Conservation (phyloP, 2,113 vertebrate species). For the Eidolon helvum region DNA sequence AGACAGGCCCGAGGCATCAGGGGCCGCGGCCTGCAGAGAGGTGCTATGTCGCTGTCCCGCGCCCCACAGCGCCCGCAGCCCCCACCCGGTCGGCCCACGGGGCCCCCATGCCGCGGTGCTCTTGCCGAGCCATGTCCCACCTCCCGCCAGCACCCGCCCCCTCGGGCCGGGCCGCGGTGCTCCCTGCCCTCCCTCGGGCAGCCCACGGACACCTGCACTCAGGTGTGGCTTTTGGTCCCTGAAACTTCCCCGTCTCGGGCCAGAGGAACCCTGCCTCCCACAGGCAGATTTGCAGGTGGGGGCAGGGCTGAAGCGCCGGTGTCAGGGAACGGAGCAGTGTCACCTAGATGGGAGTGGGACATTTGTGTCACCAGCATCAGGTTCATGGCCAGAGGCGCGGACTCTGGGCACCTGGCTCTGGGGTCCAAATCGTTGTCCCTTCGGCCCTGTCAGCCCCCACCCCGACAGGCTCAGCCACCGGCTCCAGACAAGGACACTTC, state of each 20-base stretch:
- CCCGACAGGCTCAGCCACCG: not conserved
- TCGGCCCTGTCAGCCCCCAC: not conserved
- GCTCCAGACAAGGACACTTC: not conserved
- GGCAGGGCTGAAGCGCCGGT: fast-evolving
- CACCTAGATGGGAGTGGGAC: not conserved
- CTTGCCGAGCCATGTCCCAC: not conserved
- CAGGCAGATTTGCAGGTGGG: not conserved
- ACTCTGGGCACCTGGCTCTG: not conserved
- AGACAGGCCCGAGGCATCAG: fast-evolving
- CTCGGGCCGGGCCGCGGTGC: not conserved
- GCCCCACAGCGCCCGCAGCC: fast-evolving
- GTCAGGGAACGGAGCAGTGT: not conserved
- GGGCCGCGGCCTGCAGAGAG: too few relatives aligned
- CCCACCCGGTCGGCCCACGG: not conserved
- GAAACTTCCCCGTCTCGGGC: not conserved
- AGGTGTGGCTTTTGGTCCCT: not conserved
- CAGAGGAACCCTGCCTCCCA: not conserved
- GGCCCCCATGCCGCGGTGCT: too few relatives aligned
- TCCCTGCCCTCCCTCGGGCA: too few relatives aligned
- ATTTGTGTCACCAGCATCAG: fast-evolving
- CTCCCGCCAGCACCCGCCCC: fast-evolving
- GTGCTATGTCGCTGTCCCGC: fast-evolving
- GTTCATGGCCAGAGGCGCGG: fast-evolving
- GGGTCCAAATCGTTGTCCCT: not conserved
- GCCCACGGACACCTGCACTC: not conserved